Base-by-base conservation (phyloP, 2,113 vertebrate genomes). In the Peromyscus leucopus region DNA sequence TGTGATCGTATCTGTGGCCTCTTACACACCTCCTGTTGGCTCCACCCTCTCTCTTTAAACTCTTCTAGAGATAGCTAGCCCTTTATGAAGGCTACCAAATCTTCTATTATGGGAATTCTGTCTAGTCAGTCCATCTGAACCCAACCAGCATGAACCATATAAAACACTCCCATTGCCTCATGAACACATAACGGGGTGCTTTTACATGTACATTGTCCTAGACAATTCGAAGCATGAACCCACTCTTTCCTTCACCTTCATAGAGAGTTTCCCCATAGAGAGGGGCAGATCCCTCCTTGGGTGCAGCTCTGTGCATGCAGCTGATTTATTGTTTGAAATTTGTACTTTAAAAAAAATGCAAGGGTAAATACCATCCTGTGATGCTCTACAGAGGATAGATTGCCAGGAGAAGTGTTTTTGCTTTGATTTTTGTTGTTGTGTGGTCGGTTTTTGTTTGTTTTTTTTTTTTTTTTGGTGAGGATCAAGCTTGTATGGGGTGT, bases 151-250 rank as follows among this genome's bases (percentile, higher is more conserved):
- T 0, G 0, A 36, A 9, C 84, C 51, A n/a, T n/a, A 33, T 2
- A 24, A 85, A 72, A 5, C 12, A 28, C 33, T n/a, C 16, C 28
- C 21, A 16, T 0, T 19, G 8, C 8, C 24, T 84, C 33, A 26
- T 26, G 59, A 24, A 8, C 51, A 33, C 1, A 39, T 11, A 51
- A 6, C 39, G 39, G 51, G 46, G 22, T 39, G 21, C 9, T 36
- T 24, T 76, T 22, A 1, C 61, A 1, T 31, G 22, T 21, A 4
- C 42, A 13, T 36, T 12, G 8, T 61, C 26, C 22, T 21, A 24
- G 17, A 16, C 6, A 12, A 1, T 10, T 3, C 7, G 15, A 61
- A 55, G 28, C 10, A 19, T 21, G n/a, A 3, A 2, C 26, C 42
- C 5, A 1, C 69, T 95, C 76, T 87, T 61, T n/a, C 5, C 16